Base-by-base conservation (phyloP, 2,888 invertebrate species). In the Latrodectus elegans region DNA sequence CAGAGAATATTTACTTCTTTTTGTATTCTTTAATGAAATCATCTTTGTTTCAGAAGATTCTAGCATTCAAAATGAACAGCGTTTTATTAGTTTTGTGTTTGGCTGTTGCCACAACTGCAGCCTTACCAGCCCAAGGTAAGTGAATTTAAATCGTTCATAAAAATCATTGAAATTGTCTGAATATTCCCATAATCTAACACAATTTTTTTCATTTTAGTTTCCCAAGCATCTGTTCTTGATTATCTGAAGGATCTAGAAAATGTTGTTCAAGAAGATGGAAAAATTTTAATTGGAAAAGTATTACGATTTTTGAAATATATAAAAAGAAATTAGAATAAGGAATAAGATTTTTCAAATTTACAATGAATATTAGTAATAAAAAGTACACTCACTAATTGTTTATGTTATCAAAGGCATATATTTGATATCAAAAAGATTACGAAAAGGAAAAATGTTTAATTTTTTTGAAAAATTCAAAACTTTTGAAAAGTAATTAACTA, bases 91-190 rank as follows among this genome's bases (percentile, higher is more conserved):
- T 85, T 38, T 79, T 85, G 26, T 85, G 85, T 14, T 64, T 85
- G 49, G 74, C 55, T 12, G 52, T 88, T 64, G 88, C 70, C 0
- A 74, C 83, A 49, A 51, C 75, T 64, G 52, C 74, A n/a, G 78
- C 88, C 17, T 70, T 83, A 53, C 88, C 88, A 55, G 53, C 77
- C 14, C 60, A 81, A 52, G 71, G 88, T 88, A 78, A 86, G 86
- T 65, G 52, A 60, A 15, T 60, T 15, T 8, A 60, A 60, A 60
- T 60, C 11, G 10, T 60, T 12, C n/a, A 60, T 11, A 15, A 15
- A 55, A 15, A 4, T 60, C n/a, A 60, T 10, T 10, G 60, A 60
- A 55, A 60, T 55, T 14, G 55, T 14, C 15, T 60, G 8, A 15
- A 15, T 60, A 10, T 60, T 60, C 60, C n/a, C 6, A 60, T 15